Conservation (phyloP, 2,888 invertebrate species). For the Epistrophe eligans region DNA sequence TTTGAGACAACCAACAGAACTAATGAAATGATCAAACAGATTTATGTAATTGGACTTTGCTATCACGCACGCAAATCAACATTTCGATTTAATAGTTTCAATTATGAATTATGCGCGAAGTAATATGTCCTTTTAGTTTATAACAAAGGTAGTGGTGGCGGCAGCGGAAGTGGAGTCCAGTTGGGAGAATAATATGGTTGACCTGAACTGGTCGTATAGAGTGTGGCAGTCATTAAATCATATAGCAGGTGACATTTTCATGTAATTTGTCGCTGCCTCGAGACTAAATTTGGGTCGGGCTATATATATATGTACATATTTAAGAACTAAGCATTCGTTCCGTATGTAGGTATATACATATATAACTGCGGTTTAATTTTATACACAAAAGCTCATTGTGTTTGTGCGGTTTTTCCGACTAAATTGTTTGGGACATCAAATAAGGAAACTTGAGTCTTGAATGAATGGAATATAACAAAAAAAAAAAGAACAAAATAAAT, state of each 20-base stretch:
- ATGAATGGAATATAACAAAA: not conserved
- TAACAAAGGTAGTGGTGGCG: not conserved
- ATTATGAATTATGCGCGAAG: conserved; percentile 74
- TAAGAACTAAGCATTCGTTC: conserved; percentile 14
- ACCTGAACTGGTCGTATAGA: conserved; percentile 24
- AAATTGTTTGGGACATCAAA: conserved; percentile 32
- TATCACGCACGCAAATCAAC: conserved; percentile 64
- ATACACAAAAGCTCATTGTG: conserved; percentile 38
- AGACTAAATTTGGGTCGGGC: conserved; percentile 20
- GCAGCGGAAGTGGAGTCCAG: not conserved
- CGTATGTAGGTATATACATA: no score
- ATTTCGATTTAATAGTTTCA: conserved; percentile 75
- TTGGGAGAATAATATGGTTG: not conserved
- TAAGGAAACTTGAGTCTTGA: conserved; percentile 32
- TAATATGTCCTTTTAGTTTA: conserved; percentile 10
- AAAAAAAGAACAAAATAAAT: not conserved
- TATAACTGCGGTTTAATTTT: conserved; percentile 32
- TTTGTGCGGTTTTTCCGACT: conserved; percentile 19
- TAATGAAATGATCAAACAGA: conserved; percentile 73
- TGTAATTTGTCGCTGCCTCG: conserved; percentile 48
- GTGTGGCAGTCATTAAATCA: conserved; percentile 71
- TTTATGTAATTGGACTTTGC: conserved; percentile 70
- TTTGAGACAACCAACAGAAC: conserved; percentile 13
- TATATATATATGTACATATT: not conserved
- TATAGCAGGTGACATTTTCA: conserved; percentile 61